Conservation (phyloP, 2,113 vertebrate genomes). For the Pycnonotus jocosus region DNA sequence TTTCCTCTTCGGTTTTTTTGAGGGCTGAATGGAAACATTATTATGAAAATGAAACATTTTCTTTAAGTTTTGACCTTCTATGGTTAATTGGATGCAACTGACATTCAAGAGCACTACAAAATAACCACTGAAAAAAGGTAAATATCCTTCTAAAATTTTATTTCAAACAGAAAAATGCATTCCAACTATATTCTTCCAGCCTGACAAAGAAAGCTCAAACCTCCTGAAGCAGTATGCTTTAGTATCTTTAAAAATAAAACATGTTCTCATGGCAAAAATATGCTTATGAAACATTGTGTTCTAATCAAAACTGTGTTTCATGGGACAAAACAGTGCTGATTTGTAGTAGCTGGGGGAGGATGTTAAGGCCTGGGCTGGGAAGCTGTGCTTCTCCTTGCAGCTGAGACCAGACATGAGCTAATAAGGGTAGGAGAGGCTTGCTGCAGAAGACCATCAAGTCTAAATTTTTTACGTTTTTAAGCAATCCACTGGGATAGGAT, state of each 20-base stretch:
- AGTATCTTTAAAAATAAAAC: background rate
- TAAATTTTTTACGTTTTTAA: background rate
- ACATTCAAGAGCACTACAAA: background rate
- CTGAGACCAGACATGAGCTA: background rate
- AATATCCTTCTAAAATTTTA: background rate
- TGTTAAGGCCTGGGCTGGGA: background rate
- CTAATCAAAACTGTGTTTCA: background rate
- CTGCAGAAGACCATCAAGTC: background rate
- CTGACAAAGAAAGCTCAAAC: background rate
- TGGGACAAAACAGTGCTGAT: background rate
- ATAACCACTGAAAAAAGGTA: background rate
- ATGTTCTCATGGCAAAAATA: background rate
- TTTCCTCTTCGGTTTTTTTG: background rate
- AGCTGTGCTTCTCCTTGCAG: background rate
- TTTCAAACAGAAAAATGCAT: background rate
- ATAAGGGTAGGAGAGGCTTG: background rate
- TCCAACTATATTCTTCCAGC: background rate
- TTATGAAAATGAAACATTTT: background rate
- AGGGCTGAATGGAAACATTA: background rate
- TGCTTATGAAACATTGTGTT: background rate
- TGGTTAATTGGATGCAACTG: background rate
- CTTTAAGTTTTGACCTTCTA: background rate
- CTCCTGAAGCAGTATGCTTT: background rate
- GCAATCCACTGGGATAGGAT: background rate
- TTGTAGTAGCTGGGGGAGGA: background rate